phyloP scores from a whole-genome alignment of 2,888 invertebrate species.

The Cinara cedri region DNA sequence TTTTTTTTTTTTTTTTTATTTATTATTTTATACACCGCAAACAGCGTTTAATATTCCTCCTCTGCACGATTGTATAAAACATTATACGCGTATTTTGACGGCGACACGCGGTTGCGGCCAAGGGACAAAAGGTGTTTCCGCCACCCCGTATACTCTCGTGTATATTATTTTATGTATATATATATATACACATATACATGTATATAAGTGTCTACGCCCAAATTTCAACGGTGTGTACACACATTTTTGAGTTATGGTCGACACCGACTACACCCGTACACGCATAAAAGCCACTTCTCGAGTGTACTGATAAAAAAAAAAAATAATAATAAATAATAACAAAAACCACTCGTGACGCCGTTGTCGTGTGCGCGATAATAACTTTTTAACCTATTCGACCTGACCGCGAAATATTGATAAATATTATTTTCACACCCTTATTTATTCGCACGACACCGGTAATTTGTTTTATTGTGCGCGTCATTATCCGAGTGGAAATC shows the following conservation, averaged over 20 bases:
- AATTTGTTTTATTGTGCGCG: too few relatives aligned
- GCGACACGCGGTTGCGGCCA: neutral
- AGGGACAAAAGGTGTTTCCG: conserved; percentile 6
- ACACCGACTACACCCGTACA: neutral
- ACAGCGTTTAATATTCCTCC: too few relatives aligned
- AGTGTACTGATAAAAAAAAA: neutral
- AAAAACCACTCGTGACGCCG: neutral
- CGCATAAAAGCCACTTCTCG: conserved; percentile 13
- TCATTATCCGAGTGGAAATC: too few relatives aligned
- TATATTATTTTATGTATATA: too few relatives aligned
- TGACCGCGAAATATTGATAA: neutral
- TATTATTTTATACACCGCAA: too few relatives aligned
- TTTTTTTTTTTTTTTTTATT: too few relatives aligned
- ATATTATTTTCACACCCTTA: neutral
- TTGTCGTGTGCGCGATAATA: neutral
- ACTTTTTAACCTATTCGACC: neutral
- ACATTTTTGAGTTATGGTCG: conserved; percentile 23
- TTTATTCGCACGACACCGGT: too few relatives aligned
- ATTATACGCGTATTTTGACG: neutral
- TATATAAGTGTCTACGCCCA: too few relatives aligned
- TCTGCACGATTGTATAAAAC: too few relatives aligned
- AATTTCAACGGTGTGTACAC: conserved; percentile 12
- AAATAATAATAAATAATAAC: neutral
- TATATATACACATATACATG: too few relatives aligned
- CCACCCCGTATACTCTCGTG: too few relatives aligned